A percentile compares a stretch with the other conserved stretches of the same genome.
These are phyloP conservation scores for Stramonita haemastoma DNA, from an alignment of 2,888 invertebrate species.

Conservation along the genomic window DNA sequence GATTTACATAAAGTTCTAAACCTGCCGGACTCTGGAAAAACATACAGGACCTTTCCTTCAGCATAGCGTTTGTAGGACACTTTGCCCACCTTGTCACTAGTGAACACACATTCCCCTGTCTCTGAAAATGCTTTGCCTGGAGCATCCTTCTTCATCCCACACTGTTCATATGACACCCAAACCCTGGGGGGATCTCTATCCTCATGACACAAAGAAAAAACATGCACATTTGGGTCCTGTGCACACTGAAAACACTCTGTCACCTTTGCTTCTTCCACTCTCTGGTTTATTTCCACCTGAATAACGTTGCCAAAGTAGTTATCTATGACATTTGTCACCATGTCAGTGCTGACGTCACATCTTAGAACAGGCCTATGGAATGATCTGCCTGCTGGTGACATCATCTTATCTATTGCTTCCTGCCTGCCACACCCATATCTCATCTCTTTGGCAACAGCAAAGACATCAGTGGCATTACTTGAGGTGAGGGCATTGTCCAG, in stretches of 20 bases:
- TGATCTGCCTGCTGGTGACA: background rate
- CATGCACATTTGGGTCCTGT: background rate
- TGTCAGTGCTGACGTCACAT: background rate
- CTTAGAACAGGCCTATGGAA: background rate
- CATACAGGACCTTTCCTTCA: background rate
- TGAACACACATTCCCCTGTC: background rate
- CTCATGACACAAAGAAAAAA: background rate
- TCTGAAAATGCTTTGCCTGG: background rate
- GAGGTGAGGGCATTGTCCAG: background rate
- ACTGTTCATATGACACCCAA: background rate
- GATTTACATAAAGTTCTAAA: background rate
- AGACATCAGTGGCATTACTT: background rate
- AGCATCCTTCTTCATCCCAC: background rate
- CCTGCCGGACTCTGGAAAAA: background rate
- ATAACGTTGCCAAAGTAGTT: background rate
- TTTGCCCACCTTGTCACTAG: background rate
- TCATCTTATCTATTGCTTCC: background rate
- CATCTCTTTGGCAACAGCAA: conserved; percentile 2
- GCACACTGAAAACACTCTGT: background rate
- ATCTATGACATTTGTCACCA: background rate
- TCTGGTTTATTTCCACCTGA: background rate
- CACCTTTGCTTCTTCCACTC: background rate
- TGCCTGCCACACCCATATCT: background rate
- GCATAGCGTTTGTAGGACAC: background rate
- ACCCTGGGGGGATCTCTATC: background rate